Evolutionary conservation across 2,797 vertebrate genomes (phyloP), one percentile per base, ranked within the genome.

Genomic region (Diceros bicornis): DNA sequence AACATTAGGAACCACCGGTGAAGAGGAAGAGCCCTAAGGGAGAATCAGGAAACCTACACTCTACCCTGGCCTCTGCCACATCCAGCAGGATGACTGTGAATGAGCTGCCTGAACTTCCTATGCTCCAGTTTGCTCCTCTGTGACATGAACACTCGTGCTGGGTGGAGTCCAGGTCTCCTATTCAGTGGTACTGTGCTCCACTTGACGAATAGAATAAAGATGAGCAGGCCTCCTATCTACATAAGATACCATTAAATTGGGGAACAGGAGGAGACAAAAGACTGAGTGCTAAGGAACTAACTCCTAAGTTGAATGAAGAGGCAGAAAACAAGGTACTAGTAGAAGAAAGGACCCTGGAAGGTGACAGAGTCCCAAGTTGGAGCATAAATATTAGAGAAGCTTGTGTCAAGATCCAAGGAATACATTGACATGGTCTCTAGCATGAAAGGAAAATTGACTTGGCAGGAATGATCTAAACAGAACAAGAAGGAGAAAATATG

Each of bases 391-490:
- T 68, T 52, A 75, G 71, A 71, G 74, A 37, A 72, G 16, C 32
- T 66, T 21, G 32, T 81, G 75, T 89, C 27, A 77, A 72, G 85
- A 84, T 84, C 81, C 87, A 79, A 83, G 77, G 68, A 91, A 47
- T 18, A 44, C n/a, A 79, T 29, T 12, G 9, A 57, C 68, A 34
- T 0, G 34, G 68, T 92, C 52, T 41, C 77, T 62, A 47, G 88
- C 12, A 1, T 71, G 78, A 61, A 89, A 89, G 47, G 85, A 47
- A 94, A 96, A 96, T 89, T 85, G 85, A 95, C 82, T 94, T 94
- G 94, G 96, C 97, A 96, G 55, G 64, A 66, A 21, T 50, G 55
- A 81, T 69, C 74, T 59, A 47, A 85, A 92, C 7, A 91, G 47
- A 93, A 27, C 21, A 11, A 71, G 68, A 68, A 64, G 23, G 44